phyloP scores from a whole-genome alignment of 2,888 invertebrate genomes.

The Hypolimnas misippus region DNA sequence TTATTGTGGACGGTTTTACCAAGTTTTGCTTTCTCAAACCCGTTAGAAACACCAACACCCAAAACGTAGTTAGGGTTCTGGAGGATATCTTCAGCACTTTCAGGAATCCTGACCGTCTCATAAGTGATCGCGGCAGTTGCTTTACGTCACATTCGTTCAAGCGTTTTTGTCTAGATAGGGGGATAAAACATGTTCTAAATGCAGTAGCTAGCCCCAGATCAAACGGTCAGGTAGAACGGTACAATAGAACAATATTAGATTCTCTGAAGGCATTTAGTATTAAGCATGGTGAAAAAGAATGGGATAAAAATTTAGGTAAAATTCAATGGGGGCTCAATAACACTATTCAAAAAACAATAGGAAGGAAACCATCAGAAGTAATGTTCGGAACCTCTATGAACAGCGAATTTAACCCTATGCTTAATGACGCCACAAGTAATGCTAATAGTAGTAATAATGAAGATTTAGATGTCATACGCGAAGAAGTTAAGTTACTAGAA shows the following conservation, averaged over 20 bases:
- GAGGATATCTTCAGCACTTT: conserved; percentile 33
- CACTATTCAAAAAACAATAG: conserved; percentile 44
- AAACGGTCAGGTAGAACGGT: conserved; percentile 15
- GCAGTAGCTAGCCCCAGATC: conserved; percentile 41
- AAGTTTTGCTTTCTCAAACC: conserved; percentile 31
- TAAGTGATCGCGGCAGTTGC: conserved; percentile 37
- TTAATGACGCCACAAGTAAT: background rate
- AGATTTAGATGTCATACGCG: too few species aligned
- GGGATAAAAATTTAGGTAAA: conserved; percentile 53
- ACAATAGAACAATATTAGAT: conserved; percentile 26
- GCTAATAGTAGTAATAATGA: background rate
- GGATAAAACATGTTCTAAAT: conserved; percentile 39
- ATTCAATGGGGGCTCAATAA: conserved; percentile 49
- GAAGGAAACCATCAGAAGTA: conserved; percentile 42
- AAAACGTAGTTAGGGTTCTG: conserved; percentile 14
- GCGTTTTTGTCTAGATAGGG: conserved; percentile 9
- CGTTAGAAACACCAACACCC: conserved; percentile 34
- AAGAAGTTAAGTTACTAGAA: background rate
- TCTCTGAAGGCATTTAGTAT: conserved; percentile 46
- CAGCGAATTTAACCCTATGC: conserved; percentile 22
- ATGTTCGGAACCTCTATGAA: conserved; percentile 39
- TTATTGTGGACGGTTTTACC: conserved; percentile 33
- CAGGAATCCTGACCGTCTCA: conserved; percentile 30
- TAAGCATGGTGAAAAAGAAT: conserved; percentile 49
- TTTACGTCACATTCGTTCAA: conserved; percentile 33